A percentile compares a stretch with the other conserved stretches of the same genome.
phyloP scores from a whole-genome alignment of 2,113 vertebrate genomes.

The Oostethus manadensis region DNA sequence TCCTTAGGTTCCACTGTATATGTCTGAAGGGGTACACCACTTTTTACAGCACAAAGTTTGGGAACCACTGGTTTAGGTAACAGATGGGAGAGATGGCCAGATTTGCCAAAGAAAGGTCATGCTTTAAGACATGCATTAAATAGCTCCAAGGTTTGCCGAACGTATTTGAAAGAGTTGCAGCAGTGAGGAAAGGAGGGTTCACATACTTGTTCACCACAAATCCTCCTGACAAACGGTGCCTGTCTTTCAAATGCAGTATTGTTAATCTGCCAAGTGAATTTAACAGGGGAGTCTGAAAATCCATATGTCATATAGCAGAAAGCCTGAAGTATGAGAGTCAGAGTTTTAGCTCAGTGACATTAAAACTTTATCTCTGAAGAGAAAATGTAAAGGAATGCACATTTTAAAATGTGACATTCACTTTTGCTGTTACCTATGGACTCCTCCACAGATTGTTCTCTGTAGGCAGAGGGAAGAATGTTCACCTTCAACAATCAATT shows the following conservation, averaged over 20 bases:
- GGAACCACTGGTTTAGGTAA: neutral
- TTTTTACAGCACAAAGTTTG: neutral
- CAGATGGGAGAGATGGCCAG: neutral
- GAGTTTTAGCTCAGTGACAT: constrained; percentile 35
- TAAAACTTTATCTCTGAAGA: constrained; percentile 35
- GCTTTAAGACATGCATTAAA: neutral
- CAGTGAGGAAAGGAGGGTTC: constrained; percentile 14
- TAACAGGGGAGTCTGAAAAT: constrained; percentile 38
- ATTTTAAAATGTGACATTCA: constrained; percentile 34
- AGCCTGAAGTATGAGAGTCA: constrained; percentile 8
- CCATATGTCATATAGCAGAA: constrained; percentile 22
- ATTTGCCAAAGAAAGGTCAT: neutral
- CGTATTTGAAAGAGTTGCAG: constrained; percentile 6
- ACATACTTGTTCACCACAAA: constrained; percentile 24
- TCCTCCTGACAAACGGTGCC: constrained; percentile 21
- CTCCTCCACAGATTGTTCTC: constrained; percentile 13
- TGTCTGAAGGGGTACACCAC: too few species aligned
- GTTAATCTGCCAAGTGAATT: constrained; percentile 50
- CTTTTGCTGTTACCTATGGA: constrained; percentile 18
- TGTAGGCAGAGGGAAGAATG: constrained; percentile 13
- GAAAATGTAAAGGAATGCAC: constrained; percentile 18
- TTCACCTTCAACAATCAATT: constrained; percentile 10
- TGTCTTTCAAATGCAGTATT: constrained; percentile 34
- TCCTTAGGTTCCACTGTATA: too few species aligned
- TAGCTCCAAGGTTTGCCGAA: neutral